Percentiles rank a stretch among this genome's conserved stretches.
These are phyloP conservation scores for Deilephila porcellus DNA, from an alignment of 2,888 invertebrate species.

Conservation along the genomic window DNA sequence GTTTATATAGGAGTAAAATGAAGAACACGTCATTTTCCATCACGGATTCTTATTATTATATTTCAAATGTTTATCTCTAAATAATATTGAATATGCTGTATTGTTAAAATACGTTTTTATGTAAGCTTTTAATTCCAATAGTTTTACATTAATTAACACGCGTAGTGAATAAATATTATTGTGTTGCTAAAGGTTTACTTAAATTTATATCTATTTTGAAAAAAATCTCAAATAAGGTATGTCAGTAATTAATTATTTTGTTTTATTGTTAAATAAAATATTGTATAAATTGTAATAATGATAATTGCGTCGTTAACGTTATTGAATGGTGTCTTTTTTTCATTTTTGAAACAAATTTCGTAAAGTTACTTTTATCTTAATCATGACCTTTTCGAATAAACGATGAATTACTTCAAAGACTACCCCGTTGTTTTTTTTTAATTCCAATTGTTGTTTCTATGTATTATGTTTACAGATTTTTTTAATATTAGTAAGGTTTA, in stretches of 20 bases:
- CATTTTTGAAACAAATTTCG: slow-evolving; percentile 75
- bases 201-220: slow-evolving; percentile 17
- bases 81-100: slow-evolving; percentile 33
- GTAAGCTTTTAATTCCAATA: slow-evolving; percentile 37
- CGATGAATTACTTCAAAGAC: slow-evolving; percentile 68
- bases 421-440: neutral
- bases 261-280: slow-evolving; percentile 39
- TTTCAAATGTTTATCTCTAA: slow-evolving; percentile 25
- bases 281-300: slow-evolving; percentile 54
- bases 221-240: slow-evolving; percentile 23
- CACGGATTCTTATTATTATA: slow-evolving; percentile 19
- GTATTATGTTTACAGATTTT: neutral
- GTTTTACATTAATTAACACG: slow-evolving; percentile 31
- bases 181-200: slow-evolving; percentile 24
- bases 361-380: slow-evolving; percentile 78
- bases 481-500: neutral
- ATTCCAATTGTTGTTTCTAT: neutral
- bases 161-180: slow-evolving; percentile 20
- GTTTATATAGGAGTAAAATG: slow-evolving; percentile 17
- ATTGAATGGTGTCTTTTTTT: slow-evolving; percentile 60
- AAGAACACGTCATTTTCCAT: slow-evolving; percentile 24
- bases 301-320: slow-evolving; percentile 55
- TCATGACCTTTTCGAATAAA: slow-evolving; percentile 82
- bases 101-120: slow-evolving; percentile 37
- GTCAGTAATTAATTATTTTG: slow-evolving; percentile 23